These are phyloP conservation scores for Plebejus argus DNA, from an alignment of 2,888 invertebrate genomes.

Conservation along the genomic window DNA sequence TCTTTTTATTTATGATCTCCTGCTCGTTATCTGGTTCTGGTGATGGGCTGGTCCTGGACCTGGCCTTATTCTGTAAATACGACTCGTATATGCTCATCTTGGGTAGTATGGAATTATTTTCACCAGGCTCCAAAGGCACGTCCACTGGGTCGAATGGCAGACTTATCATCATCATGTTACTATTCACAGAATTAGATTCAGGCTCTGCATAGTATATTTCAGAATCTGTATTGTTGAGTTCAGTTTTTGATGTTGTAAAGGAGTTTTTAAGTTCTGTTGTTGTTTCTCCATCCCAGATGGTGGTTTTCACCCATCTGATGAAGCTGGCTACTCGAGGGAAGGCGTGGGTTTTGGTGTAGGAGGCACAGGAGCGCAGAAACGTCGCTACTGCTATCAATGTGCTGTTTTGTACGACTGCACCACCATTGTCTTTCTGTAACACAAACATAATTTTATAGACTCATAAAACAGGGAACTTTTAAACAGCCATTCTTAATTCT, in stretches of 20 bases:
- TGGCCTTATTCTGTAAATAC: slow-evolving; percentile 61
- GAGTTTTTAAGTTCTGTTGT: slow-evolving; percentile 39
- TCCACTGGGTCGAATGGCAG: slow-evolving; percentile 69
- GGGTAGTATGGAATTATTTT: slow-evolving; percentile 68
- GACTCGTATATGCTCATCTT: slow-evolving; percentile 71
- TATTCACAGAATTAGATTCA: slow-evolving; percentile 36
- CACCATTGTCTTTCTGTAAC: slow-evolving; percentile 71
- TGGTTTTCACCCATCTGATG: slow-evolving; percentile 62
- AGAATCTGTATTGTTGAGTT: slow-evolving; percentile 47
- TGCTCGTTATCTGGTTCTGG: slow-evolving; percentile 46
- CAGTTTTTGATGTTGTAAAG: slow-evolving; percentile 37
- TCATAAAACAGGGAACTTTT: background rate
- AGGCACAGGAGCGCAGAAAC: slow-evolving; percentile 65
- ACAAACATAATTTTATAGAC: background rate
- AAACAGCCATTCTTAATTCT: no score
- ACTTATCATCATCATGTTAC: slow-evolving; percentile 56
- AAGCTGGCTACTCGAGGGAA: slow-evolving; percentile 67
- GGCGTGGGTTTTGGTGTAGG: slow-evolving; percentile 67
- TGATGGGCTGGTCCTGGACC: slow-evolving; percentile 56
- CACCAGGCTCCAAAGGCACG: slow-evolving; percentile 67
- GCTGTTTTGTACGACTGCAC: slow-evolving; percentile 70
- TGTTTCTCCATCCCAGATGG: slow-evolving; percentile 71
- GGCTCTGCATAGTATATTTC: slow-evolving; percentile 51
- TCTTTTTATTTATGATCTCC: slow-evolving; percentile 44
- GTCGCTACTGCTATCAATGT: slow-evolving; percentile 62